phyloP scores from a whole-genome alignment of 2,797 vertebrate genomes.

The Cirrhinus mrigala region DNA sequence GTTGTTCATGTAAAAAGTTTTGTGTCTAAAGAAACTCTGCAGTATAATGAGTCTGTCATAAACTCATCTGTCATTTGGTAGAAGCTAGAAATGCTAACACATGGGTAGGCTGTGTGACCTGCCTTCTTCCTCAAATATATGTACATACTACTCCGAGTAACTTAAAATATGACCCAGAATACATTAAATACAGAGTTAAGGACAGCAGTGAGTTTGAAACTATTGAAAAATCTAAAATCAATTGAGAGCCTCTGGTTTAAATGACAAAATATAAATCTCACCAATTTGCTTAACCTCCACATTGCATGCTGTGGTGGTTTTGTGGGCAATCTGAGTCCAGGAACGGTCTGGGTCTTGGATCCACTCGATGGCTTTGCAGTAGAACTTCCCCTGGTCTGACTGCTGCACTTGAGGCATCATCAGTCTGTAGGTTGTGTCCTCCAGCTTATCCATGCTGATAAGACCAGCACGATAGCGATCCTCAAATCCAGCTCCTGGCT shows the following conservation, averaged over 20 bases:
- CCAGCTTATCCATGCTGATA: constrained; percentile 76
- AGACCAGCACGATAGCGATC: constrained; percentile 68
- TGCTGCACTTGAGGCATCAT: constrained; percentile 68
- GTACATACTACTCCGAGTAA: no score
- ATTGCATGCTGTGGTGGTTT: constrained; percentile 62
- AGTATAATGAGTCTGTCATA: background rate
- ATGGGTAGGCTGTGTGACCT: background rate
- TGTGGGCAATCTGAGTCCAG: constrained; percentile 79
- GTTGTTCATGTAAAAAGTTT: background rate
- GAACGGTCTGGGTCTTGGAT: constrained; percentile 80
- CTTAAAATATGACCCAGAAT: background rate
- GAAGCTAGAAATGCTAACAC: background rate
- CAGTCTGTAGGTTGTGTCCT: constrained; percentile 73
- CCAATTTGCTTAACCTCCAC: constrained; percentile 75
- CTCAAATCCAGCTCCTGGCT: constrained; percentile 70
- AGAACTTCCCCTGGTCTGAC: constrained; percentile 76
- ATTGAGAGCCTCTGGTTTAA: constrained; percentile 30
- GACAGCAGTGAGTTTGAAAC: no score
- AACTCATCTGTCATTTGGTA: background rate
- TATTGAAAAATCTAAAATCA: background rate
- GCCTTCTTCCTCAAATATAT: background rate
- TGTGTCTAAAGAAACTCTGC: no score
- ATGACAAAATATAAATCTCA: constrained; percentile 66
- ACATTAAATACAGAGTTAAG: background rate
- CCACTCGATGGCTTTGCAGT: constrained; percentile 79